Evolutionary conservation across 2,113 vertebrate species (phyloP).

Genomic region (Urocolius indicus): DNA sequence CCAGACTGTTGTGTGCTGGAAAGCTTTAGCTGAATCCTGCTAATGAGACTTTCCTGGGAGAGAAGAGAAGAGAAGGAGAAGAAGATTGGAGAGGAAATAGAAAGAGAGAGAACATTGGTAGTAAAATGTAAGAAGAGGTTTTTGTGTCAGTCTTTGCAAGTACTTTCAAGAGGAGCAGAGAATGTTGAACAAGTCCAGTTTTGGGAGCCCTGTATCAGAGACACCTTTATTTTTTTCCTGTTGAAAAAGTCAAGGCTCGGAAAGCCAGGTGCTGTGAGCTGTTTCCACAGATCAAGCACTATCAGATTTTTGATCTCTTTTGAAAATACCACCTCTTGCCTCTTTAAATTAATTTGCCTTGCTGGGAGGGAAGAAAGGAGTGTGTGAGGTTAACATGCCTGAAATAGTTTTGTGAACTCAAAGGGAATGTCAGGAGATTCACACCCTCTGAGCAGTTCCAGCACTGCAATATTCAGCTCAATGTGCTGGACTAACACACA

Average conservation of each 20-base stretch:
- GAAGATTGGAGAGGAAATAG: not conserved
- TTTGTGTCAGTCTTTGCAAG: not conserved
- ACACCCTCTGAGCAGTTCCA: not conserved
- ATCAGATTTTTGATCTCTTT: not conserved
- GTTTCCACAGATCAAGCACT: not conserved
- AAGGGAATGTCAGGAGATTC: not conserved
- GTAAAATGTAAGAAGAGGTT: not conserved
- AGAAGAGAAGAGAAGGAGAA: not conserved
- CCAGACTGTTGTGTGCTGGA: not conserved
- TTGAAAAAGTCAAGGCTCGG: not conserved
- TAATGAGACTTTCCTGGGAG: not conserved
- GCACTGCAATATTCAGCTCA: not conserved
- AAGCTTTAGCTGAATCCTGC: not conserved
- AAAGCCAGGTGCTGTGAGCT: not conserved
- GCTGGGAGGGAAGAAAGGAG: slow-evolving; percentile 20
- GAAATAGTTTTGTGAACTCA: slow-evolving; percentile 24
- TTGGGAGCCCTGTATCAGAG: not conserved
- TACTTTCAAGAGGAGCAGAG: not conserved
- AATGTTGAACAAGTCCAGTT: not conserved
- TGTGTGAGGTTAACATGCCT: slow-evolving; percentile 35
- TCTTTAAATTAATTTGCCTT: not conserved
- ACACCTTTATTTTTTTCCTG: not conserved
- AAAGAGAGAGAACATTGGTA: not conserved
- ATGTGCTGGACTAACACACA: not conserved
- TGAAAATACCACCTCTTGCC: not conserved